These are phyloP conservation scores for Choristoneura rosaceana DNA, from an alignment of 2,888 invertebrate genomes.

Conservation along the genomic window DNA sequence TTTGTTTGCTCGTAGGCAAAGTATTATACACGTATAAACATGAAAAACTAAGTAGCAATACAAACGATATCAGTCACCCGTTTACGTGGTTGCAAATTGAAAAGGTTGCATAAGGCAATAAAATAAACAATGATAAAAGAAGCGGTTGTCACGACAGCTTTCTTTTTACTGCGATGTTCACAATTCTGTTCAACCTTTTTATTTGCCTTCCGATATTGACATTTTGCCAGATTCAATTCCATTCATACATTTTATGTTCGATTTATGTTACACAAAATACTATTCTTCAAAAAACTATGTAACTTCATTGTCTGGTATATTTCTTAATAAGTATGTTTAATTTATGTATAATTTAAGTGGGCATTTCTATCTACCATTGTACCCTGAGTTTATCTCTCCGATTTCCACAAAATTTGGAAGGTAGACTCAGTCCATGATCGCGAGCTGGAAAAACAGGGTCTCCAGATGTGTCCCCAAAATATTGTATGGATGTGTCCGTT, in stretches of 20 bases:
- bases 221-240: neutral
- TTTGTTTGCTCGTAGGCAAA: neutral
- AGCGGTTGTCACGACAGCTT: conserved; percentile 14
- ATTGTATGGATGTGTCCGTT: no score
- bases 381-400: no score
- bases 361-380: no score
- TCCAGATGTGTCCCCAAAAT: no score
- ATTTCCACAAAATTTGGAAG: no score
- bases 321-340: no score
- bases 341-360: no score
- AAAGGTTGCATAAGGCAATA: conserved; percentile 33
- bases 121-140: conserved; percentile 16
- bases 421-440: no score
- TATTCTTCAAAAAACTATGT: no score
- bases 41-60: conserved; percentile 9
- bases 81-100: conserved; percentile 26
- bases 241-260: neutral
- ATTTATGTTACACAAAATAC: no score
- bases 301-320: no score
- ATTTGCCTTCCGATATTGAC: neutral
- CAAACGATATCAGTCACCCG: conserved; percentile 16
- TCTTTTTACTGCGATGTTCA: conserved; percentile 20
- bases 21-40: neutral
- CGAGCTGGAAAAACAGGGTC: no score
- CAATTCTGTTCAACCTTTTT: neutral